Conservation (phyloP, 2,888 invertebrate species). For the Merodon equestris region DNA sequence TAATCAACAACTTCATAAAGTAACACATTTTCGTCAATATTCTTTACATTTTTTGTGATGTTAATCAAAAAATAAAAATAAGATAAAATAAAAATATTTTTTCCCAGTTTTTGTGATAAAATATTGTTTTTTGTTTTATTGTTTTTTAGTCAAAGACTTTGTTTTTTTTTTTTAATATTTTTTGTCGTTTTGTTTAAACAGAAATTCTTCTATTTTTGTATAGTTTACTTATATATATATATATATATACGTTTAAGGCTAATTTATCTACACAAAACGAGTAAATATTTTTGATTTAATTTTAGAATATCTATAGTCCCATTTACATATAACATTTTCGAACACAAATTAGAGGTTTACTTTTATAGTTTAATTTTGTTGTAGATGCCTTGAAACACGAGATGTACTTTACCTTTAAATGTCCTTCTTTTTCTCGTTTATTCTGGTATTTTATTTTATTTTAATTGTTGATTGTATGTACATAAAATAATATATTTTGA, state of each 20-base stretch:
- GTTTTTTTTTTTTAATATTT: no score
- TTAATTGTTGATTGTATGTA: constrained; percentile 45
- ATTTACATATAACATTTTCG: constrained; percentile 15
- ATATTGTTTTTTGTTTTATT: constrained; percentile 10
- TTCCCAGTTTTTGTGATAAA: constrained; percentile 41
- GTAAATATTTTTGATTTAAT: neutral
- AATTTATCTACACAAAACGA: neutral
- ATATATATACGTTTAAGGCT: no score
- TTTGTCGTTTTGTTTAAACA: no score
- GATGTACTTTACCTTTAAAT: constrained; percentile 6
- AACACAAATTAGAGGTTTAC: constrained; percentile 60
- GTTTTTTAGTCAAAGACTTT: constrained; percentile 1
- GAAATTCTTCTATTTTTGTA: neutral
- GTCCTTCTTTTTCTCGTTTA: constrained; percentile 4
- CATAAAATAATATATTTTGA: constrained; percentile 63
- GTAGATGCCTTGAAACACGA: constrained; percentile 4
- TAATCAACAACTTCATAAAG: constrained; percentile 12
- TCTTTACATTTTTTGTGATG: constrained; percentile 11
- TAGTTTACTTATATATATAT: no score
- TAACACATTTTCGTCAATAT: constrained; percentile 18
- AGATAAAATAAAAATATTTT: constrained; percentile 10
- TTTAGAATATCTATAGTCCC: constrained; percentile 1
- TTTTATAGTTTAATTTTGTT: constrained; percentile 37
- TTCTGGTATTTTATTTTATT: constrained; percentile 35
- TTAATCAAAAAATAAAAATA: neutral